Evolutionary conservation across 2,113 vertebrate genomes (phyloP).

Genomic region (Diadophis punctatus): DNA sequence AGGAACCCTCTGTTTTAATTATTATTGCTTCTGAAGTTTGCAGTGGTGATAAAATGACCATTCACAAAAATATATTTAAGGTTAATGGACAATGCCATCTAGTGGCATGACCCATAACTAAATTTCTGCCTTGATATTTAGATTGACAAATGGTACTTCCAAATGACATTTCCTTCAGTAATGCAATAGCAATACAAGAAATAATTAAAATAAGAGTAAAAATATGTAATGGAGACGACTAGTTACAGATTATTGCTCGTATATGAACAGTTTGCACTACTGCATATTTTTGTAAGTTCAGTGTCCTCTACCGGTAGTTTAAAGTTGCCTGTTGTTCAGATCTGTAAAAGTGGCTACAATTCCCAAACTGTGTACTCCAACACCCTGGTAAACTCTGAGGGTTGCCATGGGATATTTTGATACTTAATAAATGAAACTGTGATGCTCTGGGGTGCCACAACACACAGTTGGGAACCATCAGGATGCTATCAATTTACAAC

Average conservation of each 20-base stretch:
- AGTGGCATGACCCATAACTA: conserved; percentile 53
- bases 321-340: not conserved
- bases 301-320: not conserved
- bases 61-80: conserved; percentile 22
- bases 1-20: not conserved
- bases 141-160: not conserved
- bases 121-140: not conserved
- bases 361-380: not conserved
- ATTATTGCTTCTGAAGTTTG: not conserved
- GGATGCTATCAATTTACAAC: not conserved
- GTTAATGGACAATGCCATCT: conserved; percentile 57
- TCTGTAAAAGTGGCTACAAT: not conserved
- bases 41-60: conserved; percentile 2
- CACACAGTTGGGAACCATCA: not conserved
- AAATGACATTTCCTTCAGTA: not conserved
- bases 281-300: not conserved
- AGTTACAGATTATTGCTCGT: not conserved
- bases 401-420: not conserved
- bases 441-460: not conserved
- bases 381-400: not conserved
- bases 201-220: not conserved
- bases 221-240: not conserved
- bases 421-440: not conserved
- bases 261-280: not conserved
- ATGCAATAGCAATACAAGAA: not conserved